phyloP scores from a whole-genome alignment of 2,113 vertebrate species.

The Tragelaphus scriptus region DNA sequence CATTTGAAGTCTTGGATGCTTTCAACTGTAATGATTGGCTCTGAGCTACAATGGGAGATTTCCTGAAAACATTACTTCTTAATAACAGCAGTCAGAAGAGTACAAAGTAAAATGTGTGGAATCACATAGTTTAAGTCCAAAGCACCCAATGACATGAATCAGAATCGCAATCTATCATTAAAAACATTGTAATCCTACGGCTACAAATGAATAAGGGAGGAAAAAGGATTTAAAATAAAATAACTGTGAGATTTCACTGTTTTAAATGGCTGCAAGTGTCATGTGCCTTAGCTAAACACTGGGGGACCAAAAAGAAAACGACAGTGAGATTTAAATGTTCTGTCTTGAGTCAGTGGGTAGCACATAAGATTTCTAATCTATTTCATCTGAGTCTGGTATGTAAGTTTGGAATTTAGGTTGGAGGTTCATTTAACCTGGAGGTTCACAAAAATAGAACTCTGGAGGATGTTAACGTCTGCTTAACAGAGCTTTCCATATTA shows the following conservation, averaged over 20 bases:
- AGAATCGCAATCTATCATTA: slow-evolving; percentile 41
- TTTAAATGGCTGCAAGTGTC: not conserved
- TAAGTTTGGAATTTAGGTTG: not conserved
- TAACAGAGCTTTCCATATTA: not conserved
- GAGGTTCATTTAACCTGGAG: not conserved
- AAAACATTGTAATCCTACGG: not conserved
- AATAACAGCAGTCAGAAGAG: slow-evolving; percentile 43
- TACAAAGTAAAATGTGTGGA: slow-evolving; percentile 37
- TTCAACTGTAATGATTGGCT: slow-evolving; percentile 54
- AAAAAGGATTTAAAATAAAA: not conserved
- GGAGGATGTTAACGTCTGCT: not conserved
- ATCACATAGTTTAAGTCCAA: slow-evolving; percentile 33
- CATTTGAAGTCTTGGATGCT: slow-evolving; percentile 47
- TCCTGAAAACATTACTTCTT: slow-evolving; percentile 40
- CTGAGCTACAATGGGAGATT: slow-evolving; percentile 28
- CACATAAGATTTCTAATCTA: not conserved
- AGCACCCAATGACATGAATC: not conserved
- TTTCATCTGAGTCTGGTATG: not conserved
- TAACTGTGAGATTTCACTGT: not conserved
- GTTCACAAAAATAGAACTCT: slow-evolving; percentile 25
- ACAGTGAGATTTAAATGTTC: not conserved
- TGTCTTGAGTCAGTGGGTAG: not conserved
- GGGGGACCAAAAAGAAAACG: not conserved
- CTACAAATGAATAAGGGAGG: not conserved
- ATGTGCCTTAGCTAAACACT: not conserved